Evolutionary conservation across 2,113 vertebrate genomes (phyloP), one percentile per base, ranked within the genome.

Genomic region (Pygoscelis antarcticus): DNA sequence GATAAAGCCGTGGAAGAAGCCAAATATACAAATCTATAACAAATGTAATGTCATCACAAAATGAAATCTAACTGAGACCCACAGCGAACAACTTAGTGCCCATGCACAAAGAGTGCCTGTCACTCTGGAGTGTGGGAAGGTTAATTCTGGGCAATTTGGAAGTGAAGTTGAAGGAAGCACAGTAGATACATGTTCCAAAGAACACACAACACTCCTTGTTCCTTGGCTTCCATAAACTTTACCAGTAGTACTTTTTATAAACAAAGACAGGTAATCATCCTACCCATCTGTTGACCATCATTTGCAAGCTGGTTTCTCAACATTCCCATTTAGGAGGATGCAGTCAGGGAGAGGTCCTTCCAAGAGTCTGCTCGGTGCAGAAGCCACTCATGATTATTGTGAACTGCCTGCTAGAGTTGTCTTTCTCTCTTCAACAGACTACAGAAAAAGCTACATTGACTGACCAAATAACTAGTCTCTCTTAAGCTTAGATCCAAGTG

Each of bases 61-160:
- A 55, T 51, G 27, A 22, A 79, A 83, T 40, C 7, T 79, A 36
- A 69, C 14, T 38, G 44, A 65, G 9, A 51, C 36, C 5, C 34
- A 27, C n/a, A 51, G 7, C 1, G 1, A 79, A 55, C 3, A 6
- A 4, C 16, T 61, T 34, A 46, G 16, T 34, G 10, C 13, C n/a
- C 9, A 4, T 42, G 17, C 26, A 42, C 8, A n/a, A 40, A 36
- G 52, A n/a, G 7, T 8, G 5, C 15, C 34, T 1, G 1, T 70
- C 29, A n/a, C 7, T 71, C 10, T 80, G 66, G 18, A 46, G 11
- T 34, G 12, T 61, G 32, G 9, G 36, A 71, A 13, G 34, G 26
- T 26, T 58, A n/a, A 58, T 71, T 71, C 52, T 46, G 34, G 19
- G 22, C 21, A 26, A 36, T 68, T 57, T 47, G 22, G 25, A 19